Base-by-base conservation (phyloP, 2,888 invertebrate species). In the Zootermopsis nevadensis region DNA sequence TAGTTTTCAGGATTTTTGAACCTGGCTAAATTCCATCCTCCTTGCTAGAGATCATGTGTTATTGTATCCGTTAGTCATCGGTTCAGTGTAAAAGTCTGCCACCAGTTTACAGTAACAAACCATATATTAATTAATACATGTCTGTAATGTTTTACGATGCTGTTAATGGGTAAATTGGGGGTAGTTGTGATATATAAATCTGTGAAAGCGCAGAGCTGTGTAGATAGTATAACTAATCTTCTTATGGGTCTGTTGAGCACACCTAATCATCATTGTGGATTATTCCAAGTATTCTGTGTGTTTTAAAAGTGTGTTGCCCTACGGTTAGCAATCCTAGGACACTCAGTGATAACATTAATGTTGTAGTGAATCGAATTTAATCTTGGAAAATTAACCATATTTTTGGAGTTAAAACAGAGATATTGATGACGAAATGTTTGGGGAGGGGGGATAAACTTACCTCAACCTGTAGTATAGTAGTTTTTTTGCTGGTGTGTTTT, bases 361-460 rank as follows among this genome's bases (percentile, higher is more conserved):
- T 82, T 74, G 53, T 82, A 76, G 82, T 33, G 19, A 69, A 74
- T 82, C 66, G 80, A 66, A 66, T 66, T 74, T 82, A 74, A 76
- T 82, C 38, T 66, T 81, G 42, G 72, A 83, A 83, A 81, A 83
- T 82, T 81, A 82, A 82, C 83, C 77, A 80, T 83, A 83, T 85
- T 85, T 85, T 85, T 83, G 84, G 82, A 85, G 67, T 77, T 72
- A 83, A 83, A 81, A 80, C 53, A 66, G 66, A 76, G 82, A 76
- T 82, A 38, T 76, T 77, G 66, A 66, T 74, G 35, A 66, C 8
- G 8, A 27, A 53, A 53, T 31, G 48, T 67, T n/a, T 12, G 42
- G 38, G 42, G 48, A 48, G 67, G 42, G 4, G 22, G n/a, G n/a
- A n/a, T n/a, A 80, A 31, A 2, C 31, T 30, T 31, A 77, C 66